Evolutionary conservation across 2,113 vertebrate genomes (phyloP).

Genomic region (Motacilla alba): DNA sequence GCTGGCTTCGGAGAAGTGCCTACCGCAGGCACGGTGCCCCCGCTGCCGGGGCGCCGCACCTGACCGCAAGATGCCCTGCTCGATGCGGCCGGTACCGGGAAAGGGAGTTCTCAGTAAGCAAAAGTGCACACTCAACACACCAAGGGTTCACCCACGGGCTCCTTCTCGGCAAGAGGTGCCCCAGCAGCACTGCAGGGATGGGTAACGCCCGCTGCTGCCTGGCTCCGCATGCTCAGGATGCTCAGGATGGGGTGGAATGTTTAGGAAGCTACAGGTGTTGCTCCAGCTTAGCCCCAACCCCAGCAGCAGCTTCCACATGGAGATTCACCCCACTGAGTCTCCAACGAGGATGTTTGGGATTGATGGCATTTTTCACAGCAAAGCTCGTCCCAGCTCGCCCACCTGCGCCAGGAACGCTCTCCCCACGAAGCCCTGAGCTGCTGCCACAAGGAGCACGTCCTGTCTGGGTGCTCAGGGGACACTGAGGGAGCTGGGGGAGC

Average conservation of each 20-base stretch:
- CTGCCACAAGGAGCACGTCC: rapidly evolving
- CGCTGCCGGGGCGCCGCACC: not conserved
- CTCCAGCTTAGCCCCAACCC: not conserved
- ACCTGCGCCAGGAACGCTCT: not conserved
- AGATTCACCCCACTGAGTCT: not conserved
- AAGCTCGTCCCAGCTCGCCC: not conserved
- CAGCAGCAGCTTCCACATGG: not conserved
- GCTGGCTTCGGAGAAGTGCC: slow-evolving; percentile 36
- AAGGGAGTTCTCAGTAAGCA: slow-evolving; percentile 37
- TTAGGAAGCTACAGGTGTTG: not conserved
- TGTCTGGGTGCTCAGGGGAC: not conserved
- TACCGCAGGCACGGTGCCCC: not conserved
- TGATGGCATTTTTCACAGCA: not conserved
- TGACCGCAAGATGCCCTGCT: slow-evolving; percentile 6
- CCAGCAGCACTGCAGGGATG: rapidly evolving
- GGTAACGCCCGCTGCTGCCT: rapidly evolving
- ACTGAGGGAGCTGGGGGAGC: no score
- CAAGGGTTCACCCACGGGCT: rapidly evolving
- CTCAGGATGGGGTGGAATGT: not conserved
- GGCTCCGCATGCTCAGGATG: not conserved
- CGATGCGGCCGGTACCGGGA: slow-evolving; percentile 15
- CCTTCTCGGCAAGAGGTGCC: not conserved
- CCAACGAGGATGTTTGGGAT: not conserved
- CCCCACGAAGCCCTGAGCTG: rapidly evolving
- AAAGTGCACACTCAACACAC: slow-evolving; percentile 26